Conservation (phyloP, 2,888 invertebrate genomes). For the Thysanoteuthis rhombus region DNA sequence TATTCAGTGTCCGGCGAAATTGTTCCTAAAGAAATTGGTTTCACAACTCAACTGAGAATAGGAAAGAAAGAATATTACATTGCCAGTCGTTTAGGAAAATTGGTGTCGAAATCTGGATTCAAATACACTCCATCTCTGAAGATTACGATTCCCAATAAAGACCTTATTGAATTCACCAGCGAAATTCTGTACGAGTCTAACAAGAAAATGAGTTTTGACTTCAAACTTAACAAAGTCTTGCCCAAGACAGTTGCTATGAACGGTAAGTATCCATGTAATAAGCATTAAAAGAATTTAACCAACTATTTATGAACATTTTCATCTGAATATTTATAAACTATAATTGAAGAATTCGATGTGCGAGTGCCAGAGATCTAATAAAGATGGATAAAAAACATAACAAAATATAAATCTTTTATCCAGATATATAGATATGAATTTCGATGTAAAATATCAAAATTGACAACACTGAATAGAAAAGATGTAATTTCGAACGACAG, state of each 20-base stretch:
- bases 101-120: neutral
- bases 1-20: neutral
- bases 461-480: no score
- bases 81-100: neutral
- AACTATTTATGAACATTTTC: no score
- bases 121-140: neutral
- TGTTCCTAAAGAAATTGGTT: constrained; percentile 13
- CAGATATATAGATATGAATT: no score
- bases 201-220: neutral
- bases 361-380: no score
- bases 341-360: no score
- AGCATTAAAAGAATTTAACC: no score
- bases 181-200: neutral
- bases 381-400: no score
- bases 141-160: neutral
- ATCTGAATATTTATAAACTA: no score
- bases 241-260: neutral
- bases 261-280: neutral
- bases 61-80: constrained; percentile 1
- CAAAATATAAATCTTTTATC: no score
- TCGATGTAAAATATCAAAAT: no score
- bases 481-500: no score
- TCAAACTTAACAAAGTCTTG: neutral
- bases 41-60: neutral
- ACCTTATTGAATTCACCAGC: neutral